A percentile compares a stretch with the other conserved stretches of the same genome.
These are phyloP conservation scores for Bursaphelenchus mucronatus DNA, from an alignment of 1,140 invertebrate species.

Conservation along the genomic window DNA sequence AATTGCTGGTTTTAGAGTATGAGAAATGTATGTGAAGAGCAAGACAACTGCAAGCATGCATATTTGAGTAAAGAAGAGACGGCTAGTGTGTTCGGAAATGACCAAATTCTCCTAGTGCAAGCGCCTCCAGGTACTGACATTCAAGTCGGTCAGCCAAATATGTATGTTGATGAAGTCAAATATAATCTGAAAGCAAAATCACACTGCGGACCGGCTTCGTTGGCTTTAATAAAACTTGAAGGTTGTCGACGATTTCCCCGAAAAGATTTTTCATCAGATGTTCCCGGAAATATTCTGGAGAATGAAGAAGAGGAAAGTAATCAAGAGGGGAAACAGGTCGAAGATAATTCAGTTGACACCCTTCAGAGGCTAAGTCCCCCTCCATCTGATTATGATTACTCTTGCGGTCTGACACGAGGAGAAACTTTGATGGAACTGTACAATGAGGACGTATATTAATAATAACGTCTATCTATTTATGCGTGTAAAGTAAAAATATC, in stretches of 20 bases:
- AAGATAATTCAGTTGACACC: constrained; percentile 14
- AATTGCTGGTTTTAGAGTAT: constrained; percentile 29
- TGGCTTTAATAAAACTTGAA: constrained; percentile 21
- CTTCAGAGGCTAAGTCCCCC: constrained; percentile 30
- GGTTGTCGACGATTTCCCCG: neutral
- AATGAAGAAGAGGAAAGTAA: constrained; percentile 20
- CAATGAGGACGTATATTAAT: constrained; percentile 9
- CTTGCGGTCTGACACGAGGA: neutral
- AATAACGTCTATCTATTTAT: too few species aligned
- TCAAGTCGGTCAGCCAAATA: neutral
- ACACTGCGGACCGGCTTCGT: constrained; percentile 29
- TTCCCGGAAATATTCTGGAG: constrained; percentile 27
- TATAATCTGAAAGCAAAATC: constrained; percentile 15
- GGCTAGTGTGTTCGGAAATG: constrained; percentile 25
- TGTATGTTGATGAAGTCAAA: constrained; percentile 12
- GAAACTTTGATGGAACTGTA: constrained; percentile 8
- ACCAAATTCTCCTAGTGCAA: constrained; percentile 27
- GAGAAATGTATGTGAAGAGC: constrained; percentile 40
- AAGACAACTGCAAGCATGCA: constrained; percentile 36
- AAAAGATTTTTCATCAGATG: constrained; percentile 21
- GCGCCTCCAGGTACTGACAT: constrained; percentile 31
- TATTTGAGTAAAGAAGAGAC: constrained; percentile 33
- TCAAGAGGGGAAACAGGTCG: constrained; percentile 9
- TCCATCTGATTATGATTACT: constrained; percentile 22
- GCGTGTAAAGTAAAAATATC: too few species aligned